phyloP scores from a whole-genome alignment of 2,888 invertebrate species.

The Sarcophaga variegata region DNA sequence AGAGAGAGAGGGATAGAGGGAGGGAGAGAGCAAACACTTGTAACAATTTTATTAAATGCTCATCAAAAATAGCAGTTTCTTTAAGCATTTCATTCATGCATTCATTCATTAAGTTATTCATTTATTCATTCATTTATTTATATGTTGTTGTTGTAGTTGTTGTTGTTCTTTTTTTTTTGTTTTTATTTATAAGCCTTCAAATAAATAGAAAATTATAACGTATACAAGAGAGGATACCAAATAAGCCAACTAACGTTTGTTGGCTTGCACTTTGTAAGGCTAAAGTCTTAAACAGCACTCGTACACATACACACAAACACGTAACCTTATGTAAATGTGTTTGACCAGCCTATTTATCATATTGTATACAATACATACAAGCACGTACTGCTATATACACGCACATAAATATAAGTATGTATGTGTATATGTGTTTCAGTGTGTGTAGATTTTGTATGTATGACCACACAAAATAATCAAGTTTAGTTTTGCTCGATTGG shows the following conservation, averaged over 20 bases:
- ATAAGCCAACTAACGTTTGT: no score
- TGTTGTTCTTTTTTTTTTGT: no score
- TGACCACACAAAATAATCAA: conserved; percentile 80
- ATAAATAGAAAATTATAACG: conserved; percentile 21
- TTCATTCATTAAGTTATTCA: no score
- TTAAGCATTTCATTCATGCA: no score
- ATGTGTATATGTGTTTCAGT: neutral
- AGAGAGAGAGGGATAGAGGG: no score
- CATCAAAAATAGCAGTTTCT: no score
- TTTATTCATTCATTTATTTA: no score
- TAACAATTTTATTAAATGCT: no score
- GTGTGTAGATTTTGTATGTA: conserved; percentile 23
- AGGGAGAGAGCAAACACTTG: no score
- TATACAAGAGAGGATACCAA: no score
- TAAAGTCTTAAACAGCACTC: conserved; percentile 54
- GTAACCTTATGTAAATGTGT: conserved; percentile 5
- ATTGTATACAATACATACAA: conserved; percentile 60
- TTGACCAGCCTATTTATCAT: neutral
- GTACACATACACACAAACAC: conserved; percentile 7
- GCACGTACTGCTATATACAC: neutral
- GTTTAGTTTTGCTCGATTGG: conserved; percentile 81
- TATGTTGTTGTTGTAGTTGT: no score
- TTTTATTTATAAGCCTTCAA: conserved; percentile 9
- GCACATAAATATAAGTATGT: neutral
- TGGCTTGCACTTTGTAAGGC: conserved; percentile 44